Conservation (phyloP, 92 coral and sea anemone species). For the Scolanthus callimorphus region DNA sequence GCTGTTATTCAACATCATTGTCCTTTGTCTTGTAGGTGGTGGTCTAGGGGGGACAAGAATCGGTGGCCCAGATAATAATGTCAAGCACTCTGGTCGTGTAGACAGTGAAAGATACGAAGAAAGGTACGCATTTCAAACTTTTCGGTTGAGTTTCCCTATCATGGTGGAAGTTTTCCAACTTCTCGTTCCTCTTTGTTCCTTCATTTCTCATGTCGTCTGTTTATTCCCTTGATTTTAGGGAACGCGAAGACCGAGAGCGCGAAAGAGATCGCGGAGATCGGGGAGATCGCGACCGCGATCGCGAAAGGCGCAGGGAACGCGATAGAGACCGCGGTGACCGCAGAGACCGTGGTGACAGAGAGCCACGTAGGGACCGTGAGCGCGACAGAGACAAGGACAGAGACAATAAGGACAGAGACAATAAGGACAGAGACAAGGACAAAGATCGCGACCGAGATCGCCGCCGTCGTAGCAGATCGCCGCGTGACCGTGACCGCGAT, state of each 20-base stretch:
- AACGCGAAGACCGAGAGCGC: slow-evolving; percentile 34
- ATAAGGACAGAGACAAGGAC: slow-evolving; percentile 41
- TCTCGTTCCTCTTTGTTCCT: not conserved
- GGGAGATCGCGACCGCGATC: slow-evolving; percentile 47
- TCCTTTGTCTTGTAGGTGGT: slow-evolving; percentile 91
- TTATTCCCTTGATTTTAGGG: slow-evolving; percentile 12
- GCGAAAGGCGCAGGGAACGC: slow-evolving; percentile 10
- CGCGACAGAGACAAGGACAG: slow-evolving; percentile 48
- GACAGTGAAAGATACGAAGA: slow-evolving; percentile 80
- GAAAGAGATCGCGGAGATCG: slow-evolving; percentile 48
- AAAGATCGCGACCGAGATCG: slow-evolving; percentile 39
- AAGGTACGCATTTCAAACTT: slow-evolving; percentile 5
- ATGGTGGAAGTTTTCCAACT: not conserved
- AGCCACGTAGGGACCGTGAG: slow-evolving; percentile 30
- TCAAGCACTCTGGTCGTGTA: slow-evolving; percentile 96
- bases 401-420: slow-evolving; percentile 26
- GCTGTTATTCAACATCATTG: too few species aligned
- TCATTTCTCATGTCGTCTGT: too few species aligned
- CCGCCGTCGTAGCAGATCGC: too few species aligned
- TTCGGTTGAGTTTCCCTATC: too few species aligned
- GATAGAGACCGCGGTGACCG: too few species aligned
- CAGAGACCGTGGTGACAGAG: too few species aligned
- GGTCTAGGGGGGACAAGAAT: slow-evolving; percentile 96
- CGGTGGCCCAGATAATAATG: slow-evolving; percentile 87
- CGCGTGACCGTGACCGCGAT: slow-evolving; percentile 47